These are phyloP conservation scores for Coremacera marginata DNA, from an alignment of 2,888 invertebrate genomes.

Conservation along the genomic window DNA sequence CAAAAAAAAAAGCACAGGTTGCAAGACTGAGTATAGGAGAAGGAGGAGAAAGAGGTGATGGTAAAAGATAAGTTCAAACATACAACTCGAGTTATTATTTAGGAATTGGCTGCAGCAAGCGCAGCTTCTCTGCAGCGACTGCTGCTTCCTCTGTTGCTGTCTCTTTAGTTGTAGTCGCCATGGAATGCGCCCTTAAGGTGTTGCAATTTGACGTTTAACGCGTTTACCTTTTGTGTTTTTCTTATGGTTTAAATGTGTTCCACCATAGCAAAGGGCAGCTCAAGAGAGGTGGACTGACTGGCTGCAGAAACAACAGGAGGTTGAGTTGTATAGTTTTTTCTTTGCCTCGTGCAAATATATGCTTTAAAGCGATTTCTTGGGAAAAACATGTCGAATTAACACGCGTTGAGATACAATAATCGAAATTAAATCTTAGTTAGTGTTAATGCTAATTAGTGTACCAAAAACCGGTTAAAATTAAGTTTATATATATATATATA, in stretches of 20 bases:
- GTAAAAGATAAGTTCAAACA: constrained; percentile 27
- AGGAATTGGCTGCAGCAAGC: constrained; percentile 17
- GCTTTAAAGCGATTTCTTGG: constrained; percentile 41
- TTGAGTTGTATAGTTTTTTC: not conserved
- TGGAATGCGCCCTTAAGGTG: constrained; percentile 60
- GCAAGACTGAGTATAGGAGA: not conserved
- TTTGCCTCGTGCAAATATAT: constrained; percentile 26
- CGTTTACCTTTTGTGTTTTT: constrained; percentile 18
- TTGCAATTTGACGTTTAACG: constrained; percentile 66
- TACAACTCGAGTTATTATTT: constrained; percentile 35
- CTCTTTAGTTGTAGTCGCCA: constrained; percentile 29
- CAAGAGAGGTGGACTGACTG: not conserved
- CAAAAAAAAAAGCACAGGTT: constrained; percentile 46
- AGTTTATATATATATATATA: too few relatives aligned
- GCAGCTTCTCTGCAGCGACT: not conserved
- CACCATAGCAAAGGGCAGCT: not conserved
- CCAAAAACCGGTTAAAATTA: too few relatives aligned
- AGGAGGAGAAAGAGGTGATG: not conserved
- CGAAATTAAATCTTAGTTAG: not conserved
- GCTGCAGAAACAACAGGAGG: constrained; percentile 21
- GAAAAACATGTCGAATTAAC: constrained; percentile 67
- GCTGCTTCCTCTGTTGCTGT: not conserved
- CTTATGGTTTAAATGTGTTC: not conserved
- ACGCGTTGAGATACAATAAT: constrained; percentile 46
- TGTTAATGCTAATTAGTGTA: too few relatives aligned